Percentiles rank a stretch among this genome's conserved stretches.
Conservation (phyloP, 1,140 invertebrate species). For the Berghia stephanieae region DNA sequence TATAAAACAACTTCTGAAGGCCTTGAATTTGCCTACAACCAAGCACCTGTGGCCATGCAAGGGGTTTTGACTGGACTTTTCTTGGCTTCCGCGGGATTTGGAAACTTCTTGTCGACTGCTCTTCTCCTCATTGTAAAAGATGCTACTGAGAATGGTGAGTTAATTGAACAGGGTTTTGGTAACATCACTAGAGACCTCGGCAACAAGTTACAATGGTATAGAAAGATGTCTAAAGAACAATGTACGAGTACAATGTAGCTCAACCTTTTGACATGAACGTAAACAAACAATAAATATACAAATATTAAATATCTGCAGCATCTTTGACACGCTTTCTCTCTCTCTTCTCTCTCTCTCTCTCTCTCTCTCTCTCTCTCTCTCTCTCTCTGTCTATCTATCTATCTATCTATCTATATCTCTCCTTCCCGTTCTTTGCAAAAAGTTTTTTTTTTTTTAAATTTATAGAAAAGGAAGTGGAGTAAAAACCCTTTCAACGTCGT, state of each 20-base stretch:
- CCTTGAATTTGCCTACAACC: constrained; percentile 68
- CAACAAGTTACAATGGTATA: background rate
- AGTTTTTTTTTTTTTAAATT: no score
- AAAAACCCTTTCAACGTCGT: no score
- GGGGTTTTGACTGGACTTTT: constrained; percentile 67
- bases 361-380: background rate
- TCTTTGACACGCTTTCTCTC: background rate
- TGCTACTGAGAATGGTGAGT: constrained; percentile 40
- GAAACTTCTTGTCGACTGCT: constrained; percentile 64
- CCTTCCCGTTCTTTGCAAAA: no score
- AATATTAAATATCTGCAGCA: background rate
- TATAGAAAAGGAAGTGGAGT: no score
- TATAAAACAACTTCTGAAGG: constrained; percentile 35
- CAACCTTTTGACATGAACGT: no score
- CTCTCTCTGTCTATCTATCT: no score
- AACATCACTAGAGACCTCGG: background rate
- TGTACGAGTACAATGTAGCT: background rate
- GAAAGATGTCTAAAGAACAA: background rate
- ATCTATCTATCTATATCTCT: no score
- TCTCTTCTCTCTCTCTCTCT: background rate
- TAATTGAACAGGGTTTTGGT: background rate
- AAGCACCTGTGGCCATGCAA: constrained; percentile 66
- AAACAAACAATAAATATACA: background rate
- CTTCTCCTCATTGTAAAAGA: constrained; percentile 53
- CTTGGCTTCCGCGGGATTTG: constrained; percentile 66